Evolutionary conservation across 2,797 vertebrate genomes (phyloP).

Genomic region (Thripadectes ignobilis): DNA sequence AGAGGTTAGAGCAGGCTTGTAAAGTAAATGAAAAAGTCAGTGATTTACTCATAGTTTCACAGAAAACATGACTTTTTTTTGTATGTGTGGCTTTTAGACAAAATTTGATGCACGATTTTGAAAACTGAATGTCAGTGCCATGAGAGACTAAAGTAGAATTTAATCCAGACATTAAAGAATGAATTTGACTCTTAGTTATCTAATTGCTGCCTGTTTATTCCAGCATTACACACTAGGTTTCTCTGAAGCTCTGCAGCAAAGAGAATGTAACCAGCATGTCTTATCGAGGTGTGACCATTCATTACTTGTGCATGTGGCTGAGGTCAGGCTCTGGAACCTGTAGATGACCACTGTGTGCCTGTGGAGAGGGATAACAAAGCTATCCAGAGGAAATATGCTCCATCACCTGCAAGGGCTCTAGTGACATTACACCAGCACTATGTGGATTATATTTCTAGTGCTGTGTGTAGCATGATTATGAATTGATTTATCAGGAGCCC

Average conservation of each 20-base stretch:
- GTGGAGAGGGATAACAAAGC: background rate
- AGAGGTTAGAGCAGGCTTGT: background rate
- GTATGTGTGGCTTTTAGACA: background rate
- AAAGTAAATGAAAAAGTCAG: background rate
- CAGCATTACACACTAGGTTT: background rate
- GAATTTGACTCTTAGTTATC: background rate
- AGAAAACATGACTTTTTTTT: background rate
- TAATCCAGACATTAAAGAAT: background rate
- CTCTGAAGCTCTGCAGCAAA: background rate
- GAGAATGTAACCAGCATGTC: background rate
- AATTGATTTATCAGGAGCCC: background rate
- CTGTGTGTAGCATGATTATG: background rate
- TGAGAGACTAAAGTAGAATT: background rate
- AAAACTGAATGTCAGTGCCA: background rate
- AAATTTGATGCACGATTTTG: background rate
- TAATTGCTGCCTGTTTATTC: background rate
- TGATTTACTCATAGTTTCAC: background rate
- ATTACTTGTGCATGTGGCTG: fast-evolving
- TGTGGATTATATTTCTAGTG: background rate
- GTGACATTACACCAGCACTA: background rate
- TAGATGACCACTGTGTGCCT: background rate
- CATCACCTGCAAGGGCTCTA: background rate
- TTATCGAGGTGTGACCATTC: background rate
- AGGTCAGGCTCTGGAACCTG: background rate
- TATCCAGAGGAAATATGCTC: background rate